Base-by-base conservation (phyloP, 2,113 vertebrate genomes). In the western clawed frog (Xenopus tropicalis) region DNA sequence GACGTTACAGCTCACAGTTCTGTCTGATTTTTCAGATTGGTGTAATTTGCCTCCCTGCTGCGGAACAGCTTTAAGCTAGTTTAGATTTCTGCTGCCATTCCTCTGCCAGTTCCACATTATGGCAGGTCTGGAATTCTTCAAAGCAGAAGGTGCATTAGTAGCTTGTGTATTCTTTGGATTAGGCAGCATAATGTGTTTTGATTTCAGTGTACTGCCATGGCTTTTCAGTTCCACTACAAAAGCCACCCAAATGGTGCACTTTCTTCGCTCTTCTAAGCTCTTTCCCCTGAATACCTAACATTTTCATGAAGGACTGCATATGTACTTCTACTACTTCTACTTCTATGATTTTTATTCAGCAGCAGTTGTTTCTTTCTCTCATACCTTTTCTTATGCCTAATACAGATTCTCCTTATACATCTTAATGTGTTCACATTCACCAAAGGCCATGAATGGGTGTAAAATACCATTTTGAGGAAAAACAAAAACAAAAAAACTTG, bases 21-120 rank as follows among this genome's bases (percentile, higher is more conserved):
- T 48, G 46, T 57, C 54, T 57, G 54, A 57, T 57, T 57, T 57
- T 21, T 57, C 20, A 57, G 19, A 57, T 19, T 57, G 6, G n/a
- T 57, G 23, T 59, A 59, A 59, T 59, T 59, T 59, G 22, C 57
- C 14, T 59, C 57, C 57, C 52, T 54, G 52, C 52, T 54, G 52
- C 52, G n/a, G 19, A 54, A 10, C 52, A 23, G 57, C 57, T 59
- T 59, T 22, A 1, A 59, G 57, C 57, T 21, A 14, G 12, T 23
- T 59, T 12, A 59, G 14, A 59, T 59, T 22, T 59, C 20, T 59
- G 57, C 16, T 59, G 57, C 11, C 16, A 16, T 23, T 59, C 14
- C 21, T 11, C 57, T 59, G 57, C 57, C 57, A 22, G 11, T 59
- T 59, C 57, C 13, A 3, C 21, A 22, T 24, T 14, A 59, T 59